phyloP scores from a whole-genome alignment of 2,888 invertebrate genomes.

The Andrena bicolor region DNA sequence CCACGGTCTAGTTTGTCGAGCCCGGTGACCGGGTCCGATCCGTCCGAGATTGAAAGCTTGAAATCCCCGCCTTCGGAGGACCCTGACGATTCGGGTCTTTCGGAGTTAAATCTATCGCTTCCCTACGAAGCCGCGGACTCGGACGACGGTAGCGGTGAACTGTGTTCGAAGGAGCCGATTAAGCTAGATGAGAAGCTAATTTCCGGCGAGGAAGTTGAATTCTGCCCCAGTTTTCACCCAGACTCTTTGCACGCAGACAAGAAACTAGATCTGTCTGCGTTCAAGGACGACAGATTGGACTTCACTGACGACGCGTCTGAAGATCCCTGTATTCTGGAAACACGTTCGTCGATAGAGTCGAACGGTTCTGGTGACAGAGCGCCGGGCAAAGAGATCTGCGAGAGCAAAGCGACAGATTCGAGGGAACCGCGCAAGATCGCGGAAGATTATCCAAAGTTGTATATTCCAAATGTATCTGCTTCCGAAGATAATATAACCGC shows the following conservation, averaged over 20 bases:
- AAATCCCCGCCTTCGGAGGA: not conserved
- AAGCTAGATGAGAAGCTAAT: constrained; percentile 66
- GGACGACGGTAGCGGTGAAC: not conserved
- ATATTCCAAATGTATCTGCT: constrained; percentile 41
- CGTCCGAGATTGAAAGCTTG: not conserved
- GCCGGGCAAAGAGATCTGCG: not conserved
- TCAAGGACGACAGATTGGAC: not conserved
- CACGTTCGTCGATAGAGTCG: not conserved
- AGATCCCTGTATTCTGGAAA: not conserved
- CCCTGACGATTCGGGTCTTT: not conserved
- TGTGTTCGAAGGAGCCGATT: constrained; percentile 42
- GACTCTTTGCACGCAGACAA: not conserved
- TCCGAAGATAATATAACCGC: constrained; percentile 30
- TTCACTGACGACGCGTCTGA: not conserved
- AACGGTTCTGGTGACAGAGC: not conserved
- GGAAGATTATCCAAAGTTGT: constrained; percentile 69
- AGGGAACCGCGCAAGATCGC: constrained; percentile 10
- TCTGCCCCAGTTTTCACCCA: constrained; percentile 46
- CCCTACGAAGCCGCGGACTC: not conserved
- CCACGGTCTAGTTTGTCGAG: constrained; percentile 30
- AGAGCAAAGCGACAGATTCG: not conserved
- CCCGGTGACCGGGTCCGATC: constrained; percentile 15
- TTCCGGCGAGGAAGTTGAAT: constrained; percentile 67
- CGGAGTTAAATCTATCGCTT: constrained; percentile 4
- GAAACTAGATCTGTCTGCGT: not conserved